Base-by-base conservation (phyloP, 1,140 invertebrate species). In the Drosophila miranda region DNA sequence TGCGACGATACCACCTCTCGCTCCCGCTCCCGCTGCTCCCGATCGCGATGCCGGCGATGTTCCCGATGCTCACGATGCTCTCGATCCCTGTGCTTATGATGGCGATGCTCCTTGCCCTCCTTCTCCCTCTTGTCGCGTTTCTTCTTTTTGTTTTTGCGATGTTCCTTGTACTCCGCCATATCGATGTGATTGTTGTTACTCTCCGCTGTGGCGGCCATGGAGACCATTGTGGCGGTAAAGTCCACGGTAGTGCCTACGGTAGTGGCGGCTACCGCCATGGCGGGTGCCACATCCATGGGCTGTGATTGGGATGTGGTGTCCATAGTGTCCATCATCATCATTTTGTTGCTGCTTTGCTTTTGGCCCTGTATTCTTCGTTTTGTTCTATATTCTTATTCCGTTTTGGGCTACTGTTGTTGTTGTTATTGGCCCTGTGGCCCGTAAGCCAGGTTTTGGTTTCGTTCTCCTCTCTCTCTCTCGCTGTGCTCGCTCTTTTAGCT, bases 291-390 rank as follows among this genome's bases (percentile, higher is more conserved):
- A 61, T 87, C 82, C 82, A 87, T 87, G 11, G 82, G 82, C 46
- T 86, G 81, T 16, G 61, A 59, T 46, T 62, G 53, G 48, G 69
- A 74, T 43, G 50, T 48, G 43, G 82, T 72, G 49, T 87, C 82
- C 75, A 87, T 73, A 67, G 88, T 89, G 79, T 90, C 89, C 89
- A 90, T 90, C 89, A 90, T 90, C 89, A 90, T 90, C 89, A 90
- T 90, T 70, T 78, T 83, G 67, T 58, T 56, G 34, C 34, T 38
- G 34, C 34, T 34, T 52, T 19, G 9, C 54, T 48, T 70, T 28
- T 38, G 58, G 23, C 46, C 49, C 44, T 45, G 60, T 44, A 48
- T 51, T 48, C 45, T 44, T 16, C 63, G 50, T 63, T 58, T 54
- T 60, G 48, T 55, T 42, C 38, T 66, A 59, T 45, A 57, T 19